Base-by-base conservation (phyloP, 1,140 invertebrate genomes). In the Mya arenaria region DNA sequence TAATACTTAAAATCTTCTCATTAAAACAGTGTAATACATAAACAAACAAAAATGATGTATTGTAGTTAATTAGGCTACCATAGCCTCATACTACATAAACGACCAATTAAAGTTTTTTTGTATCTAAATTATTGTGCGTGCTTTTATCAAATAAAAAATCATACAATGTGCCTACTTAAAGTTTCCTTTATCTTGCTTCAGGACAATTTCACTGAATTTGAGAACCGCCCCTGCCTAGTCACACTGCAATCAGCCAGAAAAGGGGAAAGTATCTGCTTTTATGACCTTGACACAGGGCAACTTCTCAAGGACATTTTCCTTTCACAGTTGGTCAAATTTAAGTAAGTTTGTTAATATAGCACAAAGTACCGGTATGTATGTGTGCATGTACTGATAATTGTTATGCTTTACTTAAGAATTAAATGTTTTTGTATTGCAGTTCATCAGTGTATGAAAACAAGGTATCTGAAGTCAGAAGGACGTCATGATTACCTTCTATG, bases 261-360 rank as follows among this genome's bases (percentile, higher is more conserved):
- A 8, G 74, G 74, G 3, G 74, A 66, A 32, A 65, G 74, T 13
- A 28, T 78, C 36, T 60, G 65, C 23, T 44, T 60, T 23, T 66
- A 78, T 78, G 37, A 78, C 32, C 60, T 78, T 1, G 56, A 48
- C 23, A 78, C 74, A 32, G 74, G 74, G 36, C 25, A 78, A 28
- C 60, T 78, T 1, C 34, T 65, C 4, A 4, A 36, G 28, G 74
- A 78, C 23, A 55, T 78, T 19, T 65, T 41, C 41, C 44, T 78
- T 23, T 63, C 74, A 23, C 62, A 55, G 23, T 28, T 25, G 17
- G 28, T 78, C 60, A 65, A 66, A 48, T 78, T 78, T 36, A 78
- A 66, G 74, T 78, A 55, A 78, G 74, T 75, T 25, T 30, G 15
- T 69, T 41, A 10, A 30, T n/a, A n/a, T n/a, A n/a, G n/a, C n/a